These are phyloP conservation scores for Ondatra zibethicus DNA, from an alignment of 2,113 vertebrate species.

Conservation along the genomic window DNA sequence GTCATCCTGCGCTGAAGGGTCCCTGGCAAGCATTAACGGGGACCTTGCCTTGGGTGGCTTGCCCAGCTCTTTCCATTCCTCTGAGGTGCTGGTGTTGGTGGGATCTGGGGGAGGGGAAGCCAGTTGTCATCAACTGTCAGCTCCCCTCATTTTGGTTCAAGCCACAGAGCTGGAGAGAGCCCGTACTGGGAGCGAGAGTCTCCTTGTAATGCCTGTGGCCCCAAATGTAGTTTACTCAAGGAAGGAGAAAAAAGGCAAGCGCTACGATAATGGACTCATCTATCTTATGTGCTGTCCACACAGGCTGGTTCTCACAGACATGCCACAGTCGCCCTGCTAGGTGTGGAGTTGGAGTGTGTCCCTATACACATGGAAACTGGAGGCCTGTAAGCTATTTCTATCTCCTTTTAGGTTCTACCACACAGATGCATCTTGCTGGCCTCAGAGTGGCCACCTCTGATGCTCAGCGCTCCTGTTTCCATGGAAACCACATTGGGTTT, in stretches of 20 bases:
- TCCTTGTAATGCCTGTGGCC: background rate
- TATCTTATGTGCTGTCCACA: too few species aligned
- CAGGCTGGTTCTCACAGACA: background rate
- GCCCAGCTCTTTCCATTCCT: background rate
- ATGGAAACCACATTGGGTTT: background rate
- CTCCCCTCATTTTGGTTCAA: background rate
- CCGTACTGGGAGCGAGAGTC: background rate
- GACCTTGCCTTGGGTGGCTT: background rate
- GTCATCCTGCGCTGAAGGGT: background rate
- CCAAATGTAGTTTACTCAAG: too few species aligned
- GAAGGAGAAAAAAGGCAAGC: background rate
- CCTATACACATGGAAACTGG: background rate
- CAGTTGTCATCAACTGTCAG: accelerated
- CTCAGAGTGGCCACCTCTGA: background rate
- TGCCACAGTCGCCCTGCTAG: accelerated
- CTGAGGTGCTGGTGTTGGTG: background rate
- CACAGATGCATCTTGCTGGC: accelerated
- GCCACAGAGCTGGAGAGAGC: background rate
- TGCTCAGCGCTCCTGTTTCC: background rate
- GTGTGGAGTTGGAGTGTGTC: accelerated
- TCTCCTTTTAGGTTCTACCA: too few species aligned
- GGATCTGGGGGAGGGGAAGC: background rate
- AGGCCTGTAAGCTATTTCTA: background rate
- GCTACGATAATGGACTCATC: background rate
- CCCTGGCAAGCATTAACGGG: background rate